Conservation (phyloP, 2,113 vertebrate genomes). For the Platysternon megacephalum region DNA sequence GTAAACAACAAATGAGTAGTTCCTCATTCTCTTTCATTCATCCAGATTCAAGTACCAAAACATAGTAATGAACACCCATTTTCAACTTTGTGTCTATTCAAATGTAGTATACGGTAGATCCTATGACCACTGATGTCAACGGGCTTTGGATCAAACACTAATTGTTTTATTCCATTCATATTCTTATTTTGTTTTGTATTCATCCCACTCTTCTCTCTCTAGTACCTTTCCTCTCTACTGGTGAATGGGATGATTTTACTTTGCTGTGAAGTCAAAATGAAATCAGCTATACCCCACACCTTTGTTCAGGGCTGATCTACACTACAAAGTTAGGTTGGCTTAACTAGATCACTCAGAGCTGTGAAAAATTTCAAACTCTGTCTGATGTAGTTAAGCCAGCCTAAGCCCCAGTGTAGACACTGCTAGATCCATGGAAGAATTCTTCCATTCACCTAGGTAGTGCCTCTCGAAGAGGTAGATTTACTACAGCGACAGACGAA, state of each 20-base stretch:
- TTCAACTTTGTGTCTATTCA: constrained; percentile 40
- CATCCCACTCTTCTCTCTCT: constrained; percentile 5
- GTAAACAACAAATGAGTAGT: not conserved
- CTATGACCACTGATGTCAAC: constrained; percentile 57
- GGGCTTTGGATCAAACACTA: constrained; percentile 56
- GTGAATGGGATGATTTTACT: not conserved
- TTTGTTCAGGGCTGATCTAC: not conserved
- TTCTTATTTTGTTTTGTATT: constrained; percentile 51
- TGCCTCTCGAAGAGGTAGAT: not conserved
- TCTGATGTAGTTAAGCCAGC: not conserved
- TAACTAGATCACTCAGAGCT: not conserved
- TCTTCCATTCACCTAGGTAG: not conserved
- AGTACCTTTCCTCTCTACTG: not conserved
- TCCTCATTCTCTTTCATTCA: not conserved
- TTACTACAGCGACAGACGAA: not conserved
- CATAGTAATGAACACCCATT: not conserved
- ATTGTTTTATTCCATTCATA: constrained; percentile 60
- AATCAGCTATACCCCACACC: not conserved
- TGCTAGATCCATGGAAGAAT: not conserved
- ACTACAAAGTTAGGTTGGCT: not conserved
- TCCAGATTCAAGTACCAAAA: not conserved
- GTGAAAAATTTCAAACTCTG: not conserved
- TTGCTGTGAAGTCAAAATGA: not conserved
- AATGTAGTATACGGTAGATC: constrained; percentile 1
- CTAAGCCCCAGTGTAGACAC: not conserved